Conservation (phyloP, 2,797 vertebrate genomes). For the Coilia nasus region DNA sequence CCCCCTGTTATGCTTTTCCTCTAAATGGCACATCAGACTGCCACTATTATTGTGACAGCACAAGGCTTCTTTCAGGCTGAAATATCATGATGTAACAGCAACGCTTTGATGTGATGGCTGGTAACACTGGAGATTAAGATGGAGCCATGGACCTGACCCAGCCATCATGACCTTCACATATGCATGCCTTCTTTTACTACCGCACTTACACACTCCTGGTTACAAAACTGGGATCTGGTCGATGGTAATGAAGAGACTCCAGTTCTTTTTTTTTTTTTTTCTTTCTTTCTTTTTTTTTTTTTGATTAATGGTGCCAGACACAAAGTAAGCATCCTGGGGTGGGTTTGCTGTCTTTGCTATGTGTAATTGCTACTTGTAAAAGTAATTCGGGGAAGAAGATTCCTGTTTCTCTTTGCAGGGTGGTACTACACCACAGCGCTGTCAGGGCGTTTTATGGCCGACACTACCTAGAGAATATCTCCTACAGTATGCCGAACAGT, state of each 20-base stretch:
- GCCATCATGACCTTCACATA: background rate
- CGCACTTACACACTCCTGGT: conserved; percentile 47
- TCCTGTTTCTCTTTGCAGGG: conserved; percentile 34
- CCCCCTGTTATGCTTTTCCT: background rate
- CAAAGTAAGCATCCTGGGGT: conserved; percentile 31
- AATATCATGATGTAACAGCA: background rate
- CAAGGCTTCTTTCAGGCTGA: conserved; percentile 17
- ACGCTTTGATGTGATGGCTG: background rate
- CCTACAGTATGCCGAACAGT: background rate
- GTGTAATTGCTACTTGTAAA: conserved; percentile 48
- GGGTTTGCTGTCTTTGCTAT: too few species aligned
- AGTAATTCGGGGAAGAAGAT: conserved; percentile 38
- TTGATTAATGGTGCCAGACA: conserved; percentile 36
- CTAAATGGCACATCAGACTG: background rate
- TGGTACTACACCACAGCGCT: background rate
- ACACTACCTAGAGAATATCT: background rate
- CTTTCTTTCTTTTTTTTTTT: background rate
- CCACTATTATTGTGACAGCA: background rate
- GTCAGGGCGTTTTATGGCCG: background rate
- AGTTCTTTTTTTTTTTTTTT: background rate
- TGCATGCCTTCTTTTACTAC: conserved; percentile 17
- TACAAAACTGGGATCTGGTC: conserved; percentile 45
- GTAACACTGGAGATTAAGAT: conserved; percentile 4
- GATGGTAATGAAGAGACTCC: conserved; percentile 40
- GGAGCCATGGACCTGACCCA: conserved; percentile 25